Evolutionary conservation across 2,797 vertebrate species (phyloP).

Genomic region (Semotilus atromaculatus): DNA sequence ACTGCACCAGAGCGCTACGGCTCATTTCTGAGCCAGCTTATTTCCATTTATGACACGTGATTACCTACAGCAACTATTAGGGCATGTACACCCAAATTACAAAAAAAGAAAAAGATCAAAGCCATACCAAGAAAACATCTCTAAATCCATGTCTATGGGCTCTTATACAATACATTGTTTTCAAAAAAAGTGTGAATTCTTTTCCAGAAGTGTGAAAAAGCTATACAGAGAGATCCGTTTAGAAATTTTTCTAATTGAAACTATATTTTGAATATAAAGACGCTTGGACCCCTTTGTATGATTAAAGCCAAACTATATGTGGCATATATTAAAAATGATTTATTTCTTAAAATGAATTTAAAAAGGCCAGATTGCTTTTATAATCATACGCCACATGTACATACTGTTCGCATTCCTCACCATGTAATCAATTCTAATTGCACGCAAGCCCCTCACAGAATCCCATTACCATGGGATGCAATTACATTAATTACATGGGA

Average conservation of each 20-base stretch:
- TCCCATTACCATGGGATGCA: conserved; percentile 40
- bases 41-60: conserved; percentile 63
- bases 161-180: conserved; percentile 48
- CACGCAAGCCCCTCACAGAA: conserved; percentile 30
- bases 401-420: conserved; percentile 34
- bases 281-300: neutral
- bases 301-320: conserved; percentile 60
- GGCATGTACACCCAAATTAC: conserved; percentile 49
- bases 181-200: conserved; percentile 20
- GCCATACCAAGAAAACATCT: conserved; percentile 50
- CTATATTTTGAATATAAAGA: neutral
- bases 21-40: conserved; percentile 74
- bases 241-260: neutral
- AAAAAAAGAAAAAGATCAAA: conserved; percentile 48
- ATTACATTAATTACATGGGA: conserved; percentile 46
- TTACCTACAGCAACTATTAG: conserved; percentile 61
- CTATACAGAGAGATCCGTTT: neutral
- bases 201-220: neutral
- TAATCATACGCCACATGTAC: conserved; percentile 43
- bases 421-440: conserved; percentile 48
- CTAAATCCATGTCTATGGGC: conserved; percentile 45
- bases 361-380: conserved; percentile 29
- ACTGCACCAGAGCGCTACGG: conserved; percentile 79
- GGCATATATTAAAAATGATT: neutral
- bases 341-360: conserved; percentile 14